Evolutionary conservation across 2,797 vertebrate species (phyloP).

Genomic region (Alfaro cultratus): DNA sequence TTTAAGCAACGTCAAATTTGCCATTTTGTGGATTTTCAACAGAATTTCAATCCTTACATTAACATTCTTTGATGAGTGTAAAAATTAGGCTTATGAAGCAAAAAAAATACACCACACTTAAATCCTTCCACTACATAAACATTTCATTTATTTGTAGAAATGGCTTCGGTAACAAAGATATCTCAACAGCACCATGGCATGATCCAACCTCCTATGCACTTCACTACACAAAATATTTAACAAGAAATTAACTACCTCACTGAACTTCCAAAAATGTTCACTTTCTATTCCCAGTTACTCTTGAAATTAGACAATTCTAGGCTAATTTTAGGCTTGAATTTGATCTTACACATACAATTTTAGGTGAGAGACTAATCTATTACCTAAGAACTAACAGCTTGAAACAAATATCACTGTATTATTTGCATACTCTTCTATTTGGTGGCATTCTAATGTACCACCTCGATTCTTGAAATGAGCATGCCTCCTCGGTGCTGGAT

Average conservation of each 20-base stretch:
- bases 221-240: not conserved
- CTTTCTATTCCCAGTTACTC: not conserved
- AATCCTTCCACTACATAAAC: not conserved
- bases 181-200: not conserved
- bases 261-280: not conserved
- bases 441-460: not conserved
- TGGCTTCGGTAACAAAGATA: not conserved
- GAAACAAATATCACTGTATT: not conserved
- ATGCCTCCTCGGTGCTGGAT: slow-evolving; percentile 64
- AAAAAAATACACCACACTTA: not conserved
- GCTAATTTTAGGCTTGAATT: not conserved
- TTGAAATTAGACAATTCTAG: not conserved
- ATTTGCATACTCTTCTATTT: not conserved
- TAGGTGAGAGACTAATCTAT: not conserved
- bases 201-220: not conserved
- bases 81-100: not conserved
- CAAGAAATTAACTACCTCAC: not conserved
- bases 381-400: not conserved
- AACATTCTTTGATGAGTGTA: not conserved
- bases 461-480: not conserved
- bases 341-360: not conserved
- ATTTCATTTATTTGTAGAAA: not conserved
- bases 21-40: not conserved
- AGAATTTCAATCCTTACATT: not conserved
- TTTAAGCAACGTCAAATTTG: not conserved